Base-by-base conservation (phyloP, 2,888 invertebrate species). In the Belgica antarctica region DNA sequence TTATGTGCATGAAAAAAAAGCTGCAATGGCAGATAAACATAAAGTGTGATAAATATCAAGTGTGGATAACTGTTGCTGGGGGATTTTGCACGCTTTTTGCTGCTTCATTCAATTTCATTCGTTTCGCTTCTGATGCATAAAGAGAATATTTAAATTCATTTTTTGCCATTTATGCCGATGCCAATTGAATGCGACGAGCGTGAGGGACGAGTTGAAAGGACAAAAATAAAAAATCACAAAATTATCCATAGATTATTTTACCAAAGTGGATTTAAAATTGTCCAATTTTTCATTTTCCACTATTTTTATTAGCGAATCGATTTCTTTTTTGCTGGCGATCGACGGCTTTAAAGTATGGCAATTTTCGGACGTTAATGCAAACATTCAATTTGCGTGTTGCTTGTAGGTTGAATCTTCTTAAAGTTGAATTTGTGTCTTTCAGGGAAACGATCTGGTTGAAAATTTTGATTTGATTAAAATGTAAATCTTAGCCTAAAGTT, bases 41-140 rank as follows among this genome's bases (percentile, higher is more conserved):
- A 34, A 22, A 66, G 27, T 46, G 27, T 66, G 65, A 66, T 66
- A 47, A 66, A 66, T 66, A 47, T 66, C 47, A 66, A 66, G 65
- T 47, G 65, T 19, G 47, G 27, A 66, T 63, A 63, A 63, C 63
- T 63, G 63, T 63, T 36, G 63, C 63, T 63, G 63, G 36, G 34
- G 28, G 24, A 34, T 24, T 15, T 5, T 19, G 63, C 19, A 63
- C 17, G 62, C 17, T 31, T 31, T 62, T 62, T 61, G 61, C n/a
- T 25, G 4, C 22, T 34, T 22, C 17, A 19, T 36, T 62, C 62
- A 62, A 28, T 19, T 10, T 19, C 15, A 31, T 10, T 25, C 2
- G 41, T 15, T 41, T 41, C 41, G 41, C 22, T 17, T 3, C 52
- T 19, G 12, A 17, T 52, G 52, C 52, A 52, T 17, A 52, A 52